Base-by-base conservation (phyloP, 2,113 vertebrate genomes). In the Thryonomys swinderianus region DNA sequence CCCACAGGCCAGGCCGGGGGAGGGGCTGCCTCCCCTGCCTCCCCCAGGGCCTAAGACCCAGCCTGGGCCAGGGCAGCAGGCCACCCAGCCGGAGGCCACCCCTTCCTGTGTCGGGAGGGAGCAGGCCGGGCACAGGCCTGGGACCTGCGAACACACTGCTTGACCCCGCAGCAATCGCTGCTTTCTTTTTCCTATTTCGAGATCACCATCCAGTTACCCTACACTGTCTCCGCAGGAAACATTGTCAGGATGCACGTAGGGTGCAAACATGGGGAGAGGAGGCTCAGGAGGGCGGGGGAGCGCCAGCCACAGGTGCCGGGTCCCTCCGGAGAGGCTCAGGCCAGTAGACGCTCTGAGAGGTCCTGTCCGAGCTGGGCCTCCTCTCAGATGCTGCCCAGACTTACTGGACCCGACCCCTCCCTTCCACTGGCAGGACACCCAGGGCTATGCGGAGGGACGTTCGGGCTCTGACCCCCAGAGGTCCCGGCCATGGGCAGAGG, bases 1-100 rank as follows among this genome's bases (percentile, higher is more conserved):
- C 91, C 89, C 83, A 0, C 89, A 95, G 94, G 91, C 96, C 66
- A 64, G 93, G 91, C 93, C 53, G 32, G 76, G 95, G 95, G 71
- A 93, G 95, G 91, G 95, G 94, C 87, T 1, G 21, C 66, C 85
- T 42, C 80, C n/a, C 57, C 1, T 71, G 37, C 6, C 57, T 85
- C 84, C 66, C 64, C 92, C 32, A 78, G 45, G 81, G 81, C 57
- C 55, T 73, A 53, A 23, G 74, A 86, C 82, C 88, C 62, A 30
- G 40, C 51, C 30, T 74, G 89, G 67, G 27, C 55, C 32, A 69
- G 51, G 42, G 53, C 88, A 51, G 34, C 51, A 79, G 80, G 23
- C 85, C 45, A 30, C 37, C 1, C 14, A 0, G 11, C 64, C 20
- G 8, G 59, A 45, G 40, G 11, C 73, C 8, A 7, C 37, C 48